Conservation (phyloP, 2,888 invertebrate species). For the Asteroscopus sphinx region DNA sequence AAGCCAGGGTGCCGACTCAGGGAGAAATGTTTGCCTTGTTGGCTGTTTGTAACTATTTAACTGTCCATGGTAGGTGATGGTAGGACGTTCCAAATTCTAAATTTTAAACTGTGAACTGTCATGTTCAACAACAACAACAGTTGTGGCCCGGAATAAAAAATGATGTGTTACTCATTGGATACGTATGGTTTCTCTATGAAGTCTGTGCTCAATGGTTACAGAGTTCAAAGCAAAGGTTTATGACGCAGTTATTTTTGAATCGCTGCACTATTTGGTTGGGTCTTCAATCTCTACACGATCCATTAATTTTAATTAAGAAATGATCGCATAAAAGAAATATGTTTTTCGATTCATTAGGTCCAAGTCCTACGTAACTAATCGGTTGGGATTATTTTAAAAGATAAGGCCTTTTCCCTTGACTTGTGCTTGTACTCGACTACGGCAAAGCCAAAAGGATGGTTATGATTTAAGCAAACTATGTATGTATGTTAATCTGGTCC, state of each 20-base stretch:
- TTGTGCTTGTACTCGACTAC: no score
- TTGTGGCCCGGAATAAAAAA: conserved; percentile 4
- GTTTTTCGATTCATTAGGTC: conserved; percentile 21
- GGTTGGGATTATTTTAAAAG: neutral
- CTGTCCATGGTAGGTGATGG: conserved; percentile 68
- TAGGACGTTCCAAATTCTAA: conserved; percentile 63
- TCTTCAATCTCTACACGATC: conserved; percentile 17
- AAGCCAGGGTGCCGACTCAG: conserved; percentile 69
- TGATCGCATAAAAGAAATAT: conserved; percentile 21
- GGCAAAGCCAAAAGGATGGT: no score
- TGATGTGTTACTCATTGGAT: no score
- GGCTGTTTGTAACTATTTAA: conserved; percentile 64
- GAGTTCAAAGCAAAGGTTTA: conserved; percentile 33
- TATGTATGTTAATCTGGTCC: no score
- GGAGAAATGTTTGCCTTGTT: conserved; percentile 65
- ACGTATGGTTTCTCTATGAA: no score
- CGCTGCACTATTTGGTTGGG: conserved; percentile 24
- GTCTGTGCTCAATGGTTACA: no score
- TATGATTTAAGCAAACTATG: no score
- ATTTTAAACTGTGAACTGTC: conserved; percentile 45
- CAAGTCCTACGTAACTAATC: neutral
- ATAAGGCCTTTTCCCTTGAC: no score
- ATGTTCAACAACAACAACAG: conserved; percentile 26
- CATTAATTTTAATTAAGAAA: conserved; percentile 44
- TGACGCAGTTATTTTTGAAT: conserved; percentile 44